Evolutionary conservation across 2,797 vertebrate genomes (phyloP).

Genomic region (Dendrocincla tyrannina): DNA sequence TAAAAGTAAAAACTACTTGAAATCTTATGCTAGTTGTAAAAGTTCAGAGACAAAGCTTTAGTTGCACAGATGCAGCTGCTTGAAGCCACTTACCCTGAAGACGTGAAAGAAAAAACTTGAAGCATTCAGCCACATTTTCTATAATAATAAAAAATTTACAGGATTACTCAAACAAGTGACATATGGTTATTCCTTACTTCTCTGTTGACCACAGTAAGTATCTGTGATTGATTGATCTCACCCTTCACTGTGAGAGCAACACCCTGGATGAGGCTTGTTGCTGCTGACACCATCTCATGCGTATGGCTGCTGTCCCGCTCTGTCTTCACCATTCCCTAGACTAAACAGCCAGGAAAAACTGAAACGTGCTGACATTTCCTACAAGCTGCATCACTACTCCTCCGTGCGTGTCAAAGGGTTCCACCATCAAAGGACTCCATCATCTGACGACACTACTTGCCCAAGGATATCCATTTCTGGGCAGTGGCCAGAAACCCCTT

Average conservation of each 20-base stretch:
- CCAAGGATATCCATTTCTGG: constrained; percentile 54
- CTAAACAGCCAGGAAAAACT: constrained; percentile 65
- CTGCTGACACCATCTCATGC: neutral
- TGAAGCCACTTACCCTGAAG: constrained; percentile 2
- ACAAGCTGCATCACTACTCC: constrained; percentile 32
- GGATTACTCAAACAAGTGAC: neutral
- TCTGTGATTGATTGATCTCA: neutral
- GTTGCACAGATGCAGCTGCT: neutral
- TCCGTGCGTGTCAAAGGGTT: neutral
- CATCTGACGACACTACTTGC: constrained; percentile 39
- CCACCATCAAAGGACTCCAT: constrained; percentile 46
- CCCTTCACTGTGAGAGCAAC: neutral
- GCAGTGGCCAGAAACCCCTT: constrained; percentile 45
- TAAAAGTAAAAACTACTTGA: neutral
- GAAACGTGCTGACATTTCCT: constrained; percentile 62
- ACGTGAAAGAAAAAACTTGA: neutral
- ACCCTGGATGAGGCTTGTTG: neutral
- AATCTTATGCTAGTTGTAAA: neutral
- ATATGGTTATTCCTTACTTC: neutral
- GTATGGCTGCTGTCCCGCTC: constrained; percentile 25
- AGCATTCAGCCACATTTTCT: neutral
- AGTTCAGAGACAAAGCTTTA: neutral
- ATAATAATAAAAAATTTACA: neutral
- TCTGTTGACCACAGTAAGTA: neutral
- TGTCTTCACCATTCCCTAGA: constrained; percentile 39